phyloP scores from a whole-genome alignment of 2,888 invertebrate species.

The Linyphia triangularis region DNA sequence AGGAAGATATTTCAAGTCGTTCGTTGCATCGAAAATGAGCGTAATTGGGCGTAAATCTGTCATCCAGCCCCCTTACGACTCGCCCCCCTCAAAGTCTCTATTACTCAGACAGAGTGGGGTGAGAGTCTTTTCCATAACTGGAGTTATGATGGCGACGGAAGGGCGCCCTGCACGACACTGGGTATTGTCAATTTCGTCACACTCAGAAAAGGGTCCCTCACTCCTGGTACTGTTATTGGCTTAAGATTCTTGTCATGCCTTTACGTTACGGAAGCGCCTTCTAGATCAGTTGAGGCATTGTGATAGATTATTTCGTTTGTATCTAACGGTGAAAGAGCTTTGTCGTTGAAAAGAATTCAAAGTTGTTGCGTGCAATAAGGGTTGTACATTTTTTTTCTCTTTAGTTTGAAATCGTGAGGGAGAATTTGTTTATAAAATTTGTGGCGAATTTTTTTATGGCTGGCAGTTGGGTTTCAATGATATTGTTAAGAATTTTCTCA shows the following conservation, averaged over 20 bases:
- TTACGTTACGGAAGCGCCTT: no score
- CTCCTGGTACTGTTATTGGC: background rate
- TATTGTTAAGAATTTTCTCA: no score
- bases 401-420: no score
- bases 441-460: no score
- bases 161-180: background rate
- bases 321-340: background rate
- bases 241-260: background rate
- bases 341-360: background rate
- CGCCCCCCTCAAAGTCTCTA: background rate
- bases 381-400: no score
- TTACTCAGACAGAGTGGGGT: background rate
- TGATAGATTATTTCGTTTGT: background rate
- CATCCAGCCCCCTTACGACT: constrained; percentile 1
- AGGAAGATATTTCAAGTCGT: background rate
- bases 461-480: no score
- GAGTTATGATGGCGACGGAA: constrained; percentile 14
- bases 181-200: background rate
- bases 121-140: constrained; percentile 13
- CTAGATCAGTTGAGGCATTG: background rate
- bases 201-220: background rate
- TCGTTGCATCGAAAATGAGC: constrained; percentile 42
- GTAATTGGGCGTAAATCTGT: constrained; percentile 66
- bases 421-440: no score
- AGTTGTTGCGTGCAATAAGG: no score